Conservation (phyloP, 2,113 vertebrate species). For the Lepus timidus region DNA sequence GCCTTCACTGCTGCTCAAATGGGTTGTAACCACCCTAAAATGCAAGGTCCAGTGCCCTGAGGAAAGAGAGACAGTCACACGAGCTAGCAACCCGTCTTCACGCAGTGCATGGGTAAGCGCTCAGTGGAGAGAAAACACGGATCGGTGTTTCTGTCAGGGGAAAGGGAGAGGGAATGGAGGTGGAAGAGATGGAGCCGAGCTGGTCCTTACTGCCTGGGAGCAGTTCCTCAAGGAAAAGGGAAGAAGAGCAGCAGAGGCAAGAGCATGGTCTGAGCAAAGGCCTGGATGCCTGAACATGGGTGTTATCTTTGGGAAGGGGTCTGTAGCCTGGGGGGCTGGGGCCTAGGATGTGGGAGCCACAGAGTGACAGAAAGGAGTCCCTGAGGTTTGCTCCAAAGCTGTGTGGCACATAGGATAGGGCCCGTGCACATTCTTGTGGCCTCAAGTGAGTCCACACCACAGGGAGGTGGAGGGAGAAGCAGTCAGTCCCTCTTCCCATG, state of each 20-base stretch:
- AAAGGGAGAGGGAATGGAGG: background rate
- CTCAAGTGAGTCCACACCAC: background rate
- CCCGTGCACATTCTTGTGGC: background rate
- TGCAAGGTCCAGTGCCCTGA: background rate
- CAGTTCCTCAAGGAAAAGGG: background rate
- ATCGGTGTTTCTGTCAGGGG: background rate
- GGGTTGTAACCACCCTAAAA: background rate
- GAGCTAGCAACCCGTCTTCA: background rate
- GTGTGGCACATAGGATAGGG: background rate
- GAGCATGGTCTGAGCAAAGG: too few species aligned
- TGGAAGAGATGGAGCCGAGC: background rate
- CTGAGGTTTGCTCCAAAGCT: too few species aligned
- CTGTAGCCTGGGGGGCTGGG: background rate
- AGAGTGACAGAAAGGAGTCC: background rate
- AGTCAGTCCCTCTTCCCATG: background rate
- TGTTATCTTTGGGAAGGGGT: background rate
- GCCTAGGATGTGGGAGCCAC: background rate
- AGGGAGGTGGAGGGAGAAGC: background rate
- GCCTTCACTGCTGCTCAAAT: background rate
- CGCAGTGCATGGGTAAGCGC: background rate
- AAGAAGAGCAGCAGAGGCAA: background rate
- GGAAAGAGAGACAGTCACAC: background rate
- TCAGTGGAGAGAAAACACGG: background rate
- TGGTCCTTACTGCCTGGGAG: background rate
- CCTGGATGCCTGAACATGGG: background rate